phyloP scores from a whole-genome alignment of 2,797 vertebrate species.

The Carapus acus region DNA sequence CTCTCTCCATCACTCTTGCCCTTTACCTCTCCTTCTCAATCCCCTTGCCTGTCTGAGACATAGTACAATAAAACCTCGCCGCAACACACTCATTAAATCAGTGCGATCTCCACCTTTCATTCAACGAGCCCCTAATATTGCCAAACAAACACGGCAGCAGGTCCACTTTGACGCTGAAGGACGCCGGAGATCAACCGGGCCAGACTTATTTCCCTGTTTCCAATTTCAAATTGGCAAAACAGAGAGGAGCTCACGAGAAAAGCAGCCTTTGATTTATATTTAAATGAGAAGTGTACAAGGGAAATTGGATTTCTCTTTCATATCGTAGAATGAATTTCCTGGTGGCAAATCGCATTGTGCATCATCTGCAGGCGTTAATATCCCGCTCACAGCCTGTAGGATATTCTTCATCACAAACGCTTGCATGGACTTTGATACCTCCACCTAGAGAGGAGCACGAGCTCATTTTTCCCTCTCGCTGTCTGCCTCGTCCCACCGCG shows the following conservation, averaged over 20 bases:
- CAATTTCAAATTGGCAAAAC: conserved; percentile 41
- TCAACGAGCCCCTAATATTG: background rate
- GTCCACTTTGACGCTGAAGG: conserved; percentile 13
- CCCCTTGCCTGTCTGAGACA: background rate
- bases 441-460: too few species aligned
- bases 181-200: conserved; percentile 27
- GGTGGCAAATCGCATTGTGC: conserved; percentile 53
- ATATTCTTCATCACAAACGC: conserved; percentile 48
- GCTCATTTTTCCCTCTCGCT: too few species aligned
- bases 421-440: conserved; percentile 43
- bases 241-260: conserved; percentile 28
- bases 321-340: conserved; percentile 60
- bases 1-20: background rate
- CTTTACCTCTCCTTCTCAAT: background rate
- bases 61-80: too few species aligned
- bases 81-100: too few species aligned
- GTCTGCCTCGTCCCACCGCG: too few species aligned
- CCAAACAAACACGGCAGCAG: background rate
- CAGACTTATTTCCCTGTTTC: conserved; percentile 37
- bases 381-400: conserved; percentile 48
- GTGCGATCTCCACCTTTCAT: too few species aligned
- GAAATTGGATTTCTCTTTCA: conserved; percentile 67
- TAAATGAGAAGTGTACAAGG: conserved; percentile 59
- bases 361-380: conserved; percentile 54
- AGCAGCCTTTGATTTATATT: conserved; percentile 60